Percentiles rank a stretch among this genome's conserved stretches.
These are phyloP conservation scores for Ellobius talpinus DNA, from an alignment of 2,113 vertebrate species.

Conservation along the genomic window DNA sequence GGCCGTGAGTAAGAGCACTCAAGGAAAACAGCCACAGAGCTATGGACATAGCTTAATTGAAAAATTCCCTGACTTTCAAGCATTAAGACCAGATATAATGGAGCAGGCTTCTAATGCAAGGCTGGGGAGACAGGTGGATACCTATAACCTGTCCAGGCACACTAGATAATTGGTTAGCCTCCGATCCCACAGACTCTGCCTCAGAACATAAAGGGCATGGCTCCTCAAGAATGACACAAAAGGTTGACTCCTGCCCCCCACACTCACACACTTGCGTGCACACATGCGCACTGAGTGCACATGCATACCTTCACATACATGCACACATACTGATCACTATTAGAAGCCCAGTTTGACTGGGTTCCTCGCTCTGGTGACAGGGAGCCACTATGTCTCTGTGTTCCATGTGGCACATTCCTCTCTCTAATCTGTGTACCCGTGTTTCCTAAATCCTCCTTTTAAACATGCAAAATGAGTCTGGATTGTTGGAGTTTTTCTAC, in stretches of 20 bases:
- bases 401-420: neutral
- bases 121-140: neutral
- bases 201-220: too few species aligned
- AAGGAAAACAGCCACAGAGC: neutral
- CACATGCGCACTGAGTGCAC: neutral
- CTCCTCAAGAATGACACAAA: neutral
- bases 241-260: neutral
- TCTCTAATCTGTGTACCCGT: neutral
- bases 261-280: neutral
- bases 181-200: neutral
- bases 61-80: neutral
- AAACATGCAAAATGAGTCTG: neutral
- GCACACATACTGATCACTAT: neutral
- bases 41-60: neutral
- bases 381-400: neutral
- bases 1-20: neutral
- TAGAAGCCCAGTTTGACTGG: neutral
- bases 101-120: neutral
- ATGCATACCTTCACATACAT: neutral
- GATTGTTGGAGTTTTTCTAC: neutral
- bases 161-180: neutral
- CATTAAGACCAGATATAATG: neutral
- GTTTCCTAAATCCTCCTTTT: neutral
- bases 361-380: neutral
- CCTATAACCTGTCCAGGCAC: neutral